Percentiles rank a stretch among this genome's conserved stretches.
Conservation (phyloP, 2,113 vertebrate species). For the Crotalus tigris region DNA sequence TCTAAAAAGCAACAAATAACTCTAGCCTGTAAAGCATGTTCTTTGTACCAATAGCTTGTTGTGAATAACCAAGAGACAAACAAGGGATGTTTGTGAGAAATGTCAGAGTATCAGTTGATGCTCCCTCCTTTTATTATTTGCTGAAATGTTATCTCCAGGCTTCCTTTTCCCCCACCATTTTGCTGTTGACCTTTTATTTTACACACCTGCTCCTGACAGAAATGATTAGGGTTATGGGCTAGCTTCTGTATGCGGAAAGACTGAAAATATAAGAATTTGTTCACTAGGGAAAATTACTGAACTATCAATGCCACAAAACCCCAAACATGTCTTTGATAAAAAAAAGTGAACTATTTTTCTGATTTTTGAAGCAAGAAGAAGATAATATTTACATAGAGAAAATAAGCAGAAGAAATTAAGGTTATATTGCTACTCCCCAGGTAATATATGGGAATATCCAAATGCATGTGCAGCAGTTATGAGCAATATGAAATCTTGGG, state of each 20-base stretch:
- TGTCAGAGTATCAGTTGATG: slow-evolving; percentile 42
- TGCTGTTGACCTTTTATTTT: slow-evolving; percentile 27
- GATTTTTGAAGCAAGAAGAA: background rate
- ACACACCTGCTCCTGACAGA: slow-evolving; percentile 17
- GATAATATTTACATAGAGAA: background rate
- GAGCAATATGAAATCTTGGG: background rate
- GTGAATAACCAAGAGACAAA: slow-evolving; percentile 34
- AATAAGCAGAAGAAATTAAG: background rate
- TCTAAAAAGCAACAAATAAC: background rate
- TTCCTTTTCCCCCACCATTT: slow-evolving; percentile 37
- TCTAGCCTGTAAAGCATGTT: slow-evolving; percentile 5
- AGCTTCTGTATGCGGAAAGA: background rate
- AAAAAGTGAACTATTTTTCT: background rate
- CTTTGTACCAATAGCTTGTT: slow-evolving; percentile 33
- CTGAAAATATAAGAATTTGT: background rate
- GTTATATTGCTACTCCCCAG: background rate
- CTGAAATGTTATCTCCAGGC: slow-evolving; percentile 40
- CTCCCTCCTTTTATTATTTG: slow-evolving; percentile 42
- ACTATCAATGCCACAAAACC: background rate
- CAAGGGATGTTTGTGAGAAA: slow-evolving; percentile 29
- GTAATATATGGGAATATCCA: background rate
- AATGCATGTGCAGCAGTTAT: background rate
- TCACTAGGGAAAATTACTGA: background rate
- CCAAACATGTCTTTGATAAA: background rate
- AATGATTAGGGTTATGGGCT: background rate